Percentiles rank a stretch among this genome's conserved stretches.
Conservation (phyloP, 2,888 invertebrate genomes). For the Endotricha flammealis region DNA sequence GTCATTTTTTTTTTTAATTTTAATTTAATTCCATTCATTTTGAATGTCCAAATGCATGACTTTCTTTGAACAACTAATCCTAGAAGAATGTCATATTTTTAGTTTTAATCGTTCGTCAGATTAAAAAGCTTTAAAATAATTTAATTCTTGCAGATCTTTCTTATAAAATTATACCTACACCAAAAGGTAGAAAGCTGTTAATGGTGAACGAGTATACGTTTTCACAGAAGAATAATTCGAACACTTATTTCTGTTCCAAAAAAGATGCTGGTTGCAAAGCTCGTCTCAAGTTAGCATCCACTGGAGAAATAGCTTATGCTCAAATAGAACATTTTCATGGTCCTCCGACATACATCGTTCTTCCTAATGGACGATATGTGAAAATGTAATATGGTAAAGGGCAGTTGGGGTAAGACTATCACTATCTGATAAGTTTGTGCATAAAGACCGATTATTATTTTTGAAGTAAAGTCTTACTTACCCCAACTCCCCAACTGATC, state of each 20-base stretch:
- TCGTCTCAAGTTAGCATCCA: constrained; percentile 21
- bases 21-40: no score
- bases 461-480: no score
- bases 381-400: constrained; percentile 6
- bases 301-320: neutral
- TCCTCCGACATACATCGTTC: neutral
- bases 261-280: constrained; percentile 21
- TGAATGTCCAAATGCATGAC: no score
- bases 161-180: constrained; percentile 10
- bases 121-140: neutral
- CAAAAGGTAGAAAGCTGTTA: constrained; percentile 26
- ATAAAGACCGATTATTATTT: no score
- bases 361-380: constrained; percentile 4
- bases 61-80: no score
- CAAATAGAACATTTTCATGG: neutral
- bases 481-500: no score
- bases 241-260: neutral
- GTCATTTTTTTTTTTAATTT: no score
- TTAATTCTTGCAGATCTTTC: neutral
- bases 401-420: no score
- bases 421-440: no score
- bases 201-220: constrained; percentile 34
- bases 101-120: no score
- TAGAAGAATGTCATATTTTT: no score
- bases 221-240: constrained; percentile 24